Conservation (phyloP, 2,888 invertebrate genomes). For the Lepidonotus clava region DNA sequence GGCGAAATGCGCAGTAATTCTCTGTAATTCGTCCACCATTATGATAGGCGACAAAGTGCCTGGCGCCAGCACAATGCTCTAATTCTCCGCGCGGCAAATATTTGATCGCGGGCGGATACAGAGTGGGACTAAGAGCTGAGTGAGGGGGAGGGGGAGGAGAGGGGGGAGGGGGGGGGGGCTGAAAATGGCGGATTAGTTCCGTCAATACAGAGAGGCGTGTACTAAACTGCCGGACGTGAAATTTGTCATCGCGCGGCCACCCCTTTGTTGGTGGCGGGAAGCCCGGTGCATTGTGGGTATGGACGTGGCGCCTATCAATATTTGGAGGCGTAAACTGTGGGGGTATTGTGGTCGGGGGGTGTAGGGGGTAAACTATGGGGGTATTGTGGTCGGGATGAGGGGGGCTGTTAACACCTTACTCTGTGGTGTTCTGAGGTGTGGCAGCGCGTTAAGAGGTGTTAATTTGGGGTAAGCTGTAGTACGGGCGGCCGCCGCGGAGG, state of each 20-base stretch:
- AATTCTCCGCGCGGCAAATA: slow-evolving; percentile 45
- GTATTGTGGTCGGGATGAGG: too few relatives aligned
- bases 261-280: background rate
- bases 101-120: slow-evolving; percentile 50
- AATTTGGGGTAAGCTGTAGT: too few relatives aligned
- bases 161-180: too few relatives aligned
- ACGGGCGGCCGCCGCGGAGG: too few relatives aligned
- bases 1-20: slow-evolving; percentile 16
- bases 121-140: background rate
- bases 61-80: slow-evolving; percentile 24
- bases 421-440: too few relatives aligned
- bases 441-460: too few relatives aligned
- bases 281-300: slow-evolving; percentile 17
- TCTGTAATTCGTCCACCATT: slow-evolving; percentile 41
- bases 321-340: background rate
- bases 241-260: background rate
- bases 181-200: background rate
- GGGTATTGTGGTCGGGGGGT: background rate
- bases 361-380: too few relatives aligned
- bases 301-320: slow-evolving; percentile 40
- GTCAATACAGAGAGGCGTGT: too few relatives aligned
- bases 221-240: background rate
- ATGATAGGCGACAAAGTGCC: slow-evolving; percentile 26
- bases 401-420: too few relatives aligned
- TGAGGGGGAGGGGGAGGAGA: too few relatives aligned